Evolutionary conservation across 2,888 invertebrate genomes (phyloP).

Genomic region (Strigamia maritima): DNA sequence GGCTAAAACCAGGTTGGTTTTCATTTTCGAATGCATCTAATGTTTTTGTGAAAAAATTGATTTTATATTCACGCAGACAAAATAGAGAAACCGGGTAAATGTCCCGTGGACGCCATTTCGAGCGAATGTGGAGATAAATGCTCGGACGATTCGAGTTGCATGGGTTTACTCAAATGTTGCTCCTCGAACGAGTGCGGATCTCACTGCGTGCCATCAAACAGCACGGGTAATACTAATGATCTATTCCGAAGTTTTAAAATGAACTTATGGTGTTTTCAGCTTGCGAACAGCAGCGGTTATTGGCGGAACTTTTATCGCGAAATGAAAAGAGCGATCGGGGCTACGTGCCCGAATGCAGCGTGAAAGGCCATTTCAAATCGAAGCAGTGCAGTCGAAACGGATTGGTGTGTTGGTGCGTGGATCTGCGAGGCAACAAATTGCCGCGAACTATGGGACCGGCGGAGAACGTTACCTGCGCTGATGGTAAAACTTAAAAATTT

Average conservation of each 20-base stretch:
- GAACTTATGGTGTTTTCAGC: slow-evolving; percentile 53
- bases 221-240: slow-evolving; percentile 58
- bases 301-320: slow-evolving; percentile 71
- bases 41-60: no score
- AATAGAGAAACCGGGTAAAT: slow-evolving; percentile 73
- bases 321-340: slow-evolving; percentile 77
- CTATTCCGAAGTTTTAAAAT: no score
- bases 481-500: no score
- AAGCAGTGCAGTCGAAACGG: slow-evolving; percentile 80
- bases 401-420: slow-evolving; percentile 84
- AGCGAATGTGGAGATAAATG: slow-evolving; percentile 38
- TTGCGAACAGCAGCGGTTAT: slow-evolving; percentile 72
- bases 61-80: no score
- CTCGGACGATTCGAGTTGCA: slow-evolving; percentile 75
- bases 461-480: slow-evolving; percentile 63
- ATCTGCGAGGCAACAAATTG: slow-evolving; percentile 67
- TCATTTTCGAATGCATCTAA: no score
- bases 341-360: slow-evolving; percentile 75
- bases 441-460: slow-evolving; percentile 76
- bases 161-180: slow-evolving; percentile 78
- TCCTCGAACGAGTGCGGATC: slow-evolving; percentile 64
- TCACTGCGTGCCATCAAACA: slow-evolving; percentile 69
- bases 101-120: slow-evolving; percentile 56
- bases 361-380: slow-evolving; percentile 65
- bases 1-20: no score